Evolutionary conservation across 2,888 invertebrate genomes (phyloP), one percentile per base, ranked within the genome.

Genomic region (Hyles lineata): DNA sequence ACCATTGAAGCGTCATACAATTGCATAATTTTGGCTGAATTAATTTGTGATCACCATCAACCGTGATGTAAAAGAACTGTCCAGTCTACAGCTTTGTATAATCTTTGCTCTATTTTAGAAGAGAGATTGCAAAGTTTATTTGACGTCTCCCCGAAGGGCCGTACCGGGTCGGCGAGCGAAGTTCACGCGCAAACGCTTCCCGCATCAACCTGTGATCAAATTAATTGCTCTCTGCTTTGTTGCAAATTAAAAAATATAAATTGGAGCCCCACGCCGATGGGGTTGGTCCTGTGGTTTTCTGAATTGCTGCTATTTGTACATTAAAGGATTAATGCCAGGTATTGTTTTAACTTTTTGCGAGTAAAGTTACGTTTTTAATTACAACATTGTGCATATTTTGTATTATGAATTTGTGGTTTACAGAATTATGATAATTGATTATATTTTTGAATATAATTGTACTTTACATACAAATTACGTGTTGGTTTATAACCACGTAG

Each of bases 61-160:
- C 43, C 3, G 2, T 43, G 1, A 3, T 11, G 1, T 43, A 11
- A 43, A 15, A 11, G 0, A 17, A 69, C 29, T 19, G 52, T 43
- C 32, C 25, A 29, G 25, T 70, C 19, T 32, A 29, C 55, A 32
- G 35, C 55, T 67, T 58, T 23, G 43, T 50, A 7, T 67, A 67
- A 59, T 72, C 67, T 67, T 43, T 58, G 50, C 74, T 76, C 55
- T 35, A 2, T 78, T 85, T 83, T 84, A 83, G 80, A 82, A 82
- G 83, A 80, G 86, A 83, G 85, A 86, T 84, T 85, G 82, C 81
- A 85, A 89, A 87, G 86, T 88, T 89, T 88, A 87, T 87, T 88
- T 86, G 87, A 87, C 86, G 85, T 85, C 79, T 87, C 86, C 81
- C 83, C 74, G 82, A 85, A 87, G 87, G 83, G 82, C 83, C 79